These are phyloP conservation scores for Drosophila kanapiae DNA, from an alignment of 1,140 invertebrate genomes.

Conservation along the genomic window DNA sequence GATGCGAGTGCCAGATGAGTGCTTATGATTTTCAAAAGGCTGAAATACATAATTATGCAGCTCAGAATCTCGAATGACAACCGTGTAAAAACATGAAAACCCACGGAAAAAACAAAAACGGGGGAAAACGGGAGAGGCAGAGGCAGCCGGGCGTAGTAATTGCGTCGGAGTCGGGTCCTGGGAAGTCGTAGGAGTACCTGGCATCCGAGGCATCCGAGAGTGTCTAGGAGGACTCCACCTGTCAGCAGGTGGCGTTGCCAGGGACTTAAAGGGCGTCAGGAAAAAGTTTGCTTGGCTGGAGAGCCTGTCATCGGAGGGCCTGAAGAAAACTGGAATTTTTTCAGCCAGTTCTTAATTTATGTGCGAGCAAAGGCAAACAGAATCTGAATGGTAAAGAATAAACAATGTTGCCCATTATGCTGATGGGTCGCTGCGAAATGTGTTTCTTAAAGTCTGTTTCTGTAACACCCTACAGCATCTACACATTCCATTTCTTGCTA, in stretches of 20 bases:
- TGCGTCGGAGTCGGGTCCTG: slow-evolving; percentile 54
- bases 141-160: slow-evolving; percentile 69
- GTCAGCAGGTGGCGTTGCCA: slow-evolving; percentile 61
- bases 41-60: slow-evolving; percentile 67
- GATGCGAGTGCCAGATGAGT: slow-evolving; percentile 20
- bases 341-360: slow-evolving; percentile 82
- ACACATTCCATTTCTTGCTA: neutral
- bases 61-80: slow-evolving; percentile 52
- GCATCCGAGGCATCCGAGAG: neutral
- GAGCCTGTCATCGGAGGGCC: slow-evolving; percentile 48
- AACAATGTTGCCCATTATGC: slow-evolving; percentile 61
- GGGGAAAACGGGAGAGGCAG: slow-evolving; percentile 19
- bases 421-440: slow-evolving; percentile 21
- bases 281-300: slow-evolving; percentile 47
- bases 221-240: slow-evolving; percentile 34
- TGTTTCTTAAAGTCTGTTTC: slow-evolving; percentile 33
- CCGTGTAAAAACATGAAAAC: slow-evolving; percentile 31
- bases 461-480: slow-evolving; percentile 8
- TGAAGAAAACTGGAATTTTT: slow-evolving; percentile 52
- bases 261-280: slow-evolving; percentile 47
- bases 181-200: slow-evolving; percentile 10
- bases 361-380: slow-evolving; percentile 56
- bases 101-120: slow-evolving; percentile 5
- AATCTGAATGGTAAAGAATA: slow-evolving; percentile 60
- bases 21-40: slow-evolving; percentile 36